Percentiles rank a stretch among this genome's conserved stretches.
phyloP scores from a whole-genome alignment of 2,888 invertebrate species.

The Epiblema foenella region DNA sequence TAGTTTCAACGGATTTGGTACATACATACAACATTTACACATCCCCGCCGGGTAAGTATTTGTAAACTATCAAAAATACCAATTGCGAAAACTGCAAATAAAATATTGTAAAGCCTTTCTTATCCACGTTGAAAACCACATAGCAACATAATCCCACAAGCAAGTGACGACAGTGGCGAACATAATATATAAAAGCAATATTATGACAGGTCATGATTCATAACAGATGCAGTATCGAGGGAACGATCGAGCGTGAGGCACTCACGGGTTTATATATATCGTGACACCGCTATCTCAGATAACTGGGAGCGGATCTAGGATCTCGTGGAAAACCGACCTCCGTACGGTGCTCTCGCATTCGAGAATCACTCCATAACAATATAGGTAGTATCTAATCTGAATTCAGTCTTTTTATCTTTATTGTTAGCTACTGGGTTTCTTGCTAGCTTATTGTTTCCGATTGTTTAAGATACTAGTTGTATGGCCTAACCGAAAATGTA shows the following conservation, averaged over 20 bases:
- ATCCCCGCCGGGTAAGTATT: slow-evolving; percentile 9
- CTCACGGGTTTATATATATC: slow-evolving; percentile 62
- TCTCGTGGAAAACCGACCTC: slow-evolving; percentile 62
- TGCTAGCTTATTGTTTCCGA: slow-evolving; percentile 10
- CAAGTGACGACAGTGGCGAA: slow-evolving; percentile 30
- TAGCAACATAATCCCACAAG: slow-evolving; percentile 18
- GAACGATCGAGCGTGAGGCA: slow-evolving; percentile 60
- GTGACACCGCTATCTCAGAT: slow-evolving; percentile 62
- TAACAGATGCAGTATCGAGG: slow-evolving; percentile 55
- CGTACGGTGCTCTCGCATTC: slow-evolving; percentile 56
- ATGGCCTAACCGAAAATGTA: not conserved
- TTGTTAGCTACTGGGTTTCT: slow-evolving; percentile 10
- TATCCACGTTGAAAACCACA: not conserved
- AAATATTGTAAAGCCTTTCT: not conserved
- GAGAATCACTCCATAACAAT: slow-evolving; percentile 58
- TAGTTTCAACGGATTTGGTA: not conserved
- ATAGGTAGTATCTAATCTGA: slow-evolving; percentile 58
- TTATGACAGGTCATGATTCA: slow-evolving; percentile 44
- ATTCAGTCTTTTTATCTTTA: slow-evolving; percentile 54
- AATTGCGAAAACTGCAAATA: not conserved
- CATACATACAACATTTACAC: slow-evolving; percentile 6
- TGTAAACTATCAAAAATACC: too few relatives aligned
- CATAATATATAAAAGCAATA: slow-evolving; percentile 32
- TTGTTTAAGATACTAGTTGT: not conserved
- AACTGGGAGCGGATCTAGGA: slow-evolving; percentile 60